Base-by-base conservation (phyloP, 2,888 invertebrate genomes). In the Dichetophora obliterata region DNA sequence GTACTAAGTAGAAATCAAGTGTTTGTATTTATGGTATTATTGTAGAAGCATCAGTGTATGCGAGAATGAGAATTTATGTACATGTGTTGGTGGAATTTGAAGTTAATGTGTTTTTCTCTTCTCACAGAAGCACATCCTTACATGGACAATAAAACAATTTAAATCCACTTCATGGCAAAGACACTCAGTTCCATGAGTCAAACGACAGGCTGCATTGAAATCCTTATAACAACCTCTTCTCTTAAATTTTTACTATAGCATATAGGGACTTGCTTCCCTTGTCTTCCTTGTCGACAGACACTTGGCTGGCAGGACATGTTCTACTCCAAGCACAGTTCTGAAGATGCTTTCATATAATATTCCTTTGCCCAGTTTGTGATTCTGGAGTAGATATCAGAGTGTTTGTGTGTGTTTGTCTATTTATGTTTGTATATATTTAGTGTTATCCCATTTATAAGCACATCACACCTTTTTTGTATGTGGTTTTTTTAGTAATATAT, bases 1-100 rank as follows among this genome's bases (percentile, higher is more conserved):
- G 37, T 43, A 19, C 31, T 57, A 59, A 34, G 59, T 59, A 19
- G 71, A 43, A 59, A 22, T 69, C 37, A 65, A 65, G 54, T 54
- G 50, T 68, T 37, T 52, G 19, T 50, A 27, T 34, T n/a, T 63
- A 66, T 27, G 5, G 14, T 68, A 43, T 43, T 43, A 43, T 43
- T 11, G 2, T 11, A 22, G 4, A 19, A 43, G 57, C 59, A 1
- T 48, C 14, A 6, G 37, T 71, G 54, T 57, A 57, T 31, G 31
- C 5, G 31, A 31, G 31, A 31, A 31, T 4, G 3, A 31, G 31
- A 4, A 31, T 31, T 31, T 3, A 22, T 48, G 16, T 66, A 48
- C 37, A 22, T 66, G 27, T 66, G 16, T n/a, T 14, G n/a, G 11
- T 66, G 43, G 8, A 66, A 48, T 66, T 9, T 66, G 22, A 66